These are phyloP conservation scores for Drosophila mayri DNA, from an alignment of 1,140 invertebrate species.

Conservation along the genomic window DNA sequence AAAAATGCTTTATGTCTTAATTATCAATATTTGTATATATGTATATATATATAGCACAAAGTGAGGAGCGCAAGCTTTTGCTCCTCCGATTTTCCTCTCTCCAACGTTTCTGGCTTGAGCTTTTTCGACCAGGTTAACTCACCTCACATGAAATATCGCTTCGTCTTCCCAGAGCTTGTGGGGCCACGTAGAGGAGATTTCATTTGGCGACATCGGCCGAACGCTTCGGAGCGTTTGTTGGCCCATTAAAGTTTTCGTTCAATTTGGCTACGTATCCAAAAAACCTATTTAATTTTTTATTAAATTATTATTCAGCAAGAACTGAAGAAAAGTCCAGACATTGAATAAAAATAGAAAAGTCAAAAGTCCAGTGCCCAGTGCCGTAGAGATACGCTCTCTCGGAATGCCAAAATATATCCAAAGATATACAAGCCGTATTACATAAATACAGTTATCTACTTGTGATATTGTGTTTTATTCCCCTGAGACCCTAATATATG, in stretches of 20 bases:
- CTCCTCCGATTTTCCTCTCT: neutral
- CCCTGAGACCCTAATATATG: slow-evolving; percentile 7
- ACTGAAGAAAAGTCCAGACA: neutral
- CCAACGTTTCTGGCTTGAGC: slow-evolving; percentile 1
- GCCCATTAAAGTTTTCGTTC: slow-evolving; percentile 26
- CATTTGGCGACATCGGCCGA: slow-evolving; percentile 54
- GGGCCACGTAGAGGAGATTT: slow-evolving; percentile 18
- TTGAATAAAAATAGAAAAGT: slow-evolving; percentile 4
- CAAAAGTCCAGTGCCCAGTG: slow-evolving; percentile 57
- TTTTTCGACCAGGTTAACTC: slow-evolving; percentile 12
- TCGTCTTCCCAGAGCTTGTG: slow-evolving; percentile 9
- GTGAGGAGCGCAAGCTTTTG: neutral
- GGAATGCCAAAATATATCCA: neutral
- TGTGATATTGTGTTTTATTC: slow-evolving; percentile 33
- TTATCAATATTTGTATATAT: no score
- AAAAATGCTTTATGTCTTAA: no score
- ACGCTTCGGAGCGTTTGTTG: slow-evolving; percentile 33
- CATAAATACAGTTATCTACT: slow-evolving; percentile 11
- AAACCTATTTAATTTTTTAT: neutral
- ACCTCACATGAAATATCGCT: slow-evolving; percentile 2
- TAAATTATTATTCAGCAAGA: neutral
- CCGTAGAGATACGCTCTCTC: slow-evolving; percentile 24
- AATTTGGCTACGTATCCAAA: slow-evolving; percentile 45
- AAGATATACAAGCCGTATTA: slow-evolving; percentile 11
- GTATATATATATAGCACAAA: neutral